Evolutionary conservation across 2,888 invertebrate genomes (phyloP).

Genomic region (Micoletzkya japonica): DNA sequence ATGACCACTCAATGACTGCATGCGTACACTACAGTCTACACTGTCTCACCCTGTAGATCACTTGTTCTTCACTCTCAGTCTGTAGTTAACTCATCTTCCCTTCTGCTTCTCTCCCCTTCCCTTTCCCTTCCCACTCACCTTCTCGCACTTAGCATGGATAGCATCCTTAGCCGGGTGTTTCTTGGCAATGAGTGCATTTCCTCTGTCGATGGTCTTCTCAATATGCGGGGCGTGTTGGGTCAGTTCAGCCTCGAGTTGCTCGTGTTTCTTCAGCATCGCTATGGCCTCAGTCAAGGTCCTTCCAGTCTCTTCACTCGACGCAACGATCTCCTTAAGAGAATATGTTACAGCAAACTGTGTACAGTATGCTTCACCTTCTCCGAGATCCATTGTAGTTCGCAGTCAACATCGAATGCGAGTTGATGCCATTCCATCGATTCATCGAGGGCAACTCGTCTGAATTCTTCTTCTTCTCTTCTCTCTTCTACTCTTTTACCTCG

Average conservation of each 20-base stretch:
- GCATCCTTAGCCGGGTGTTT: constrained; percentile 80
- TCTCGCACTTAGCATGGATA: constrained; percentile 78
- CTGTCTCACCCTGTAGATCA: no score
- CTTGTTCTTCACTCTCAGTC: no score
- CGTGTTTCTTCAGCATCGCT: constrained; percentile 87
- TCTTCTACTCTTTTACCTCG: constrained; percentile 11
- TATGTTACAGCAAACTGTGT: neutral
- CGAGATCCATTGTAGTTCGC: constrained; percentile 91
- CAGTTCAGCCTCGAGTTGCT: constrained; percentile 81
- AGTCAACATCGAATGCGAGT: constrained; percentile 87
- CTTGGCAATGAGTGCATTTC: constrained; percentile 76
- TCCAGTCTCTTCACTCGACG: constrained; percentile 75
- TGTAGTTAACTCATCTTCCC: no score
- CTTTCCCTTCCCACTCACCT: constrained; percentile 68
- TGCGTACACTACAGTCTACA: no score
- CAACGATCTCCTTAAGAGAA: constrained; percentile 72
- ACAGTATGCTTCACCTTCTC: constrained; percentile 72
- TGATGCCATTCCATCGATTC: constrained; percentile 88
- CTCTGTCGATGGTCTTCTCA: constrained; percentile 80
- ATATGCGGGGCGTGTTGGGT: constrained; percentile 83
- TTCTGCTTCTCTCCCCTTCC: neutral
- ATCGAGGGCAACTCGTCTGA: constrained; percentile 78
- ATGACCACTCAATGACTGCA: neutral
- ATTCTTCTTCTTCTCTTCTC: neutral
- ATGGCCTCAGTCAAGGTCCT: constrained; percentile 89